These are phyloP conservation scores for Phymatocera aterrima DNA, from an alignment of 2,888 invertebrate species.

Conservation along the genomic window DNA sequence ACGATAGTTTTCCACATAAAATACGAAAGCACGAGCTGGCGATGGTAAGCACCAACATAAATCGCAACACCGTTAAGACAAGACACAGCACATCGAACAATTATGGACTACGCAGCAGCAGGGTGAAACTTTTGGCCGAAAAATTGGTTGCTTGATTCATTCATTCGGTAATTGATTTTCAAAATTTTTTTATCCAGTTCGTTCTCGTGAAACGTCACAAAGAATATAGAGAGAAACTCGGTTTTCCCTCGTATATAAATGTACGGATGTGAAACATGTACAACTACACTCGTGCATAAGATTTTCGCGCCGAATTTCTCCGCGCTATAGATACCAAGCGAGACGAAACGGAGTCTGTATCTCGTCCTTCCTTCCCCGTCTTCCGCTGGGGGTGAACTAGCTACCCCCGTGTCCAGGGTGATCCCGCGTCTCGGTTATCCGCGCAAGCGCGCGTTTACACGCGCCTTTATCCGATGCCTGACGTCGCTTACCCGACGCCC, in stretches of 20 bases:
- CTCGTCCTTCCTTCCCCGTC: constrained; percentile 57
- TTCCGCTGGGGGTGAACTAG: constrained; percentile 67
- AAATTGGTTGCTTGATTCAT: too few relatives aligned
- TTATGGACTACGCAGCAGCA: too few relatives aligned
- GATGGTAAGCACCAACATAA: neutral
- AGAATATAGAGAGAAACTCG: too few relatives aligned
- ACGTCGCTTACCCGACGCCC: constrained; percentile 38
- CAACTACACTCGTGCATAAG: neutral
- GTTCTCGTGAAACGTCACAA: too few relatives aligned
- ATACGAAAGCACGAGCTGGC: neutral
- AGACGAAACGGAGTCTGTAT: neutral
- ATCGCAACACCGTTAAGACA: neutral
- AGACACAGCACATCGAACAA: neutral
- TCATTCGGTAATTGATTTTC: too few relatives aligned
- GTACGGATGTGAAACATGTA: neutral
- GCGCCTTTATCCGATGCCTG: constrained; percentile 22
- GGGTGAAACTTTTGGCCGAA: too few relatives aligned
- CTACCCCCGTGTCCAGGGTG: constrained; percentile 56
- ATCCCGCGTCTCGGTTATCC: constrained; percentile 5
- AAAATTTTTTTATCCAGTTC: too few relatives aligned
- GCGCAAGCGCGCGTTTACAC: constrained; percentile 48
- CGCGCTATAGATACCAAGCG: neutral
- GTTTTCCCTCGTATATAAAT: neutral
- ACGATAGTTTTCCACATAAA: constrained; percentile 6
- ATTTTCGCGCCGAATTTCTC: constrained; percentile 36